Evolutionary conservation across 2,113 vertebrate species (phyloP).

Genomic region (Anarhynchus alexandrinus): DNA sequence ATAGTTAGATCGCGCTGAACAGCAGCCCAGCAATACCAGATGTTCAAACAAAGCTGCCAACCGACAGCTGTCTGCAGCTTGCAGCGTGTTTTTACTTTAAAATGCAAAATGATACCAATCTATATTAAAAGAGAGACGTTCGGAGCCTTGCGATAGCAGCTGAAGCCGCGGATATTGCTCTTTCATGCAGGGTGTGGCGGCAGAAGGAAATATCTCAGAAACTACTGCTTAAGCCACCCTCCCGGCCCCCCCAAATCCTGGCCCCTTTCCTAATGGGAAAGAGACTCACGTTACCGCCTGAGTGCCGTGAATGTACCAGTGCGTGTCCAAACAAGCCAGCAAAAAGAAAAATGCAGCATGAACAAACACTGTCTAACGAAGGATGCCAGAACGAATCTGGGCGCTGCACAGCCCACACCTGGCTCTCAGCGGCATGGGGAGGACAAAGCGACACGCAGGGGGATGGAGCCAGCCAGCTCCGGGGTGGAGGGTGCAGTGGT

Average conservation of each 20-base stretch:
- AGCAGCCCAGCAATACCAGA: constrained; percentile 75
- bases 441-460: not conserved
- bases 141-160: constrained; percentile 34
- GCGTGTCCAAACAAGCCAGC: constrained; percentile 59
- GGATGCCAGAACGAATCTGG: constrained; percentile 21
- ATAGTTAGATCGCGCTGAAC: constrained; percentile 63
- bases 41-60: constrained; percentile 76
- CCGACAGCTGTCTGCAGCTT: constrained; percentile 73
- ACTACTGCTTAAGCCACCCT: constrained; percentile 42
- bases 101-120: constrained; percentile 63
- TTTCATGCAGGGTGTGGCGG: constrained; percentile 52
- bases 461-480: not conserved
- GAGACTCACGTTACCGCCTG: constrained; percentile 52
- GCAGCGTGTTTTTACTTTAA: constrained; percentile 71
- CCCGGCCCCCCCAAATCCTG: constrained; percentile 33
- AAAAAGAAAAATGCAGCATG: constrained; percentile 56
- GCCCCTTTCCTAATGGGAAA: constrained; percentile 60
- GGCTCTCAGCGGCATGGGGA: not conserved
- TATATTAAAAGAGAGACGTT: constrained; percentile 58
- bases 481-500: not conserved
- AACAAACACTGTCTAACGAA: constrained; percentile 35
- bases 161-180: constrained; percentile 33
- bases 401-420: constrained; percentile 11
- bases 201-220: constrained; percentile 54
- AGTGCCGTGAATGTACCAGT: constrained; percentile 54